These are phyloP conservation scores for Mythimna albipuncta DNA, from an alignment of 2,888 invertebrate genomes.

Conservation along the genomic window DNA sequence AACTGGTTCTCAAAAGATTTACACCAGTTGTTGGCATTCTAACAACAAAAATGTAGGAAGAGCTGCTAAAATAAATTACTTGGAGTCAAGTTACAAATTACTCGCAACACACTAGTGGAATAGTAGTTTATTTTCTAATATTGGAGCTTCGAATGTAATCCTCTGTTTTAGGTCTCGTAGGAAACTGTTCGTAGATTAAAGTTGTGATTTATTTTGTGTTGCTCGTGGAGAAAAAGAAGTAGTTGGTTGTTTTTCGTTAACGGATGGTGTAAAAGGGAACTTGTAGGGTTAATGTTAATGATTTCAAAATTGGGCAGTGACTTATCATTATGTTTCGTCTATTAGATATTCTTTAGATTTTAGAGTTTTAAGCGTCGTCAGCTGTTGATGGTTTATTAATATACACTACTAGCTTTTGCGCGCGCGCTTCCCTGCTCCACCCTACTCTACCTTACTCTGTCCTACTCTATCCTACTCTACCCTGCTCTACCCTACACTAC, in stretches of 20 bases:
- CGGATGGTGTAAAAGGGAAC: neutral
- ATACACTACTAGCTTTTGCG: no score
- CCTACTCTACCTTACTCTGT: no score
- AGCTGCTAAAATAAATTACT: conserved; percentile 39
- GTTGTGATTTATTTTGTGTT: conserved; percentile 27
- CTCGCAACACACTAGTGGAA: conserved; percentile 14
- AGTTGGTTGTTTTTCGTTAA: neutral
- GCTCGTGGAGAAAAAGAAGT: neutral
- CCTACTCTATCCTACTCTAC: no score
- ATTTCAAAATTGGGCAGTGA: no score
- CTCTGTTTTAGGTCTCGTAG: conserved; percentile 3
- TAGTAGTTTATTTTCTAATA: conserved; percentile 55
- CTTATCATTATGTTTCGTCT: no score
- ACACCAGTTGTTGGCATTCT: conserved; percentile 53
- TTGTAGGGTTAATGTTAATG: neutral
- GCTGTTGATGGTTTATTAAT: no score
- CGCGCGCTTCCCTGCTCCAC: no score
- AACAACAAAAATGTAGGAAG: conserved; percentile 52
- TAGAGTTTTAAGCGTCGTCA: no score
- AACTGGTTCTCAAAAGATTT: conserved; percentile 54
- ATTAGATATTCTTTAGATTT: no score
- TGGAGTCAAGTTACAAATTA: conserved; percentile 31
- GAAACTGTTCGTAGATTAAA: conserved; percentile 20
- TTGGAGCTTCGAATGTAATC: conserved; percentile 27
- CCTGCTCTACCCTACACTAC: no score